Conservation (phyloP, 2,888 invertebrate species). For the Tanypteryx hageni region DNA sequence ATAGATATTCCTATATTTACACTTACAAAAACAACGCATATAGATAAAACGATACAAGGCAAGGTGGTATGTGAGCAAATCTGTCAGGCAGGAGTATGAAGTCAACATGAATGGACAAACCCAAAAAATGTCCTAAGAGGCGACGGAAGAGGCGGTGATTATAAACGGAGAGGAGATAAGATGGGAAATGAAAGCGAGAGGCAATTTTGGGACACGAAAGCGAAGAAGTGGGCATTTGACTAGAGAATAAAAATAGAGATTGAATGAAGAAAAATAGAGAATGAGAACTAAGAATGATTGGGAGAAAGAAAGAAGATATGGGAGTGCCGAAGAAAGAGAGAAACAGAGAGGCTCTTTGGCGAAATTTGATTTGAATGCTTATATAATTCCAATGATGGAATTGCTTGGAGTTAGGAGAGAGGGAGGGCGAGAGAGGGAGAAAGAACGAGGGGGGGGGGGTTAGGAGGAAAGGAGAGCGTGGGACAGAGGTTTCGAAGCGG, state of each 20-base stretch:
- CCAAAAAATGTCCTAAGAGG: too few species aligned
- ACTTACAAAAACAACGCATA: too few species aligned
- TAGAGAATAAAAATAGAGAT: background rate
- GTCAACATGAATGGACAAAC: too few species aligned
- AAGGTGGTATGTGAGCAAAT: too few species aligned
- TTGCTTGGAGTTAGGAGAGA: background rate
- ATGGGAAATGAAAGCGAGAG: too few species aligned
- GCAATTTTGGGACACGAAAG: background rate
- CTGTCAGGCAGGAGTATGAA: too few species aligned
- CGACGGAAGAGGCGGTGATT: too few species aligned
- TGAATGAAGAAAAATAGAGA: background rate
- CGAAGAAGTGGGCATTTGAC: background rate
- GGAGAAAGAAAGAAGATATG: background rate
- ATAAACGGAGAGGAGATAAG: too few species aligned
- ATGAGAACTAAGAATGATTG: background rate
- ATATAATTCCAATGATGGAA: background rate
- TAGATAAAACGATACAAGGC: too few species aligned
- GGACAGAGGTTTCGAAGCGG: background rate
- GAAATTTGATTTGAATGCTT: conserved; percentile 22
- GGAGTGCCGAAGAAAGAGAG: background rate
- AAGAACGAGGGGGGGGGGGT: background rate
- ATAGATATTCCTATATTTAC: too few species aligned
- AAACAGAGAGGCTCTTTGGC: background rate
- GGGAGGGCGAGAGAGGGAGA: background rate
- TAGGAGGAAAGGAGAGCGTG: background rate